A percentile compares a stretch with the other conserved stretches of the same genome.
Evolutionary conservation across 2,113 vertebrate genomes (phyloP).

Genomic region (Mus pahari): DNA sequence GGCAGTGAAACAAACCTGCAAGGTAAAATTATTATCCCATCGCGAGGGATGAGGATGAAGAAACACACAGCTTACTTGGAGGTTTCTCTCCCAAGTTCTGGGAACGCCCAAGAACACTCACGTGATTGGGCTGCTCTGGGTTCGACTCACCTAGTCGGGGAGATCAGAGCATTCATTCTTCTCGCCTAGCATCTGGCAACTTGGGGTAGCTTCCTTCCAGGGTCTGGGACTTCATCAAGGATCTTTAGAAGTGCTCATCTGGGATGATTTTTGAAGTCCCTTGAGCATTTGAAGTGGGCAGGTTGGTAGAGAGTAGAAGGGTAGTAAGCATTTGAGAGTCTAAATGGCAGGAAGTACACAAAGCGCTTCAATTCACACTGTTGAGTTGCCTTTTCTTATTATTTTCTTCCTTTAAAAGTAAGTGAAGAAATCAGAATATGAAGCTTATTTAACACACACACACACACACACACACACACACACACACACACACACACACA

Average conservation of each 20-base stretch:
- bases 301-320: background rate
- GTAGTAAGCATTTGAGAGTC: background rate
- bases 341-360: background rate
- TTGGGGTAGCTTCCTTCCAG: background rate
- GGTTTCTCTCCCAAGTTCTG: too few species aligned
- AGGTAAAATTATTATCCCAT: background rate
- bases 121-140: background rate
- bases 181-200: background rate
- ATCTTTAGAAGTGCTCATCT: conserved; percentile 3
- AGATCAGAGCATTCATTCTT: background rate
- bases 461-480: too few species aligned
- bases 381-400: background rate
- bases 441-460: too few species aligned
- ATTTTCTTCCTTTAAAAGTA: background rate
- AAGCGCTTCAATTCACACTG: background rate
- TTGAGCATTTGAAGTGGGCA: background rate
- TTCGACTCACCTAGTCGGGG: background rate
- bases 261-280: background rate
- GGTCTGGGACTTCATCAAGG: background rate
- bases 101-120: background rate
- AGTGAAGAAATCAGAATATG: too few species aligned
- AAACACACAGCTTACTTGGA: background rate
- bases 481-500: too few species aligned
- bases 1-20: background rate
- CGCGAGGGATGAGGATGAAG: background rate